Conservation (phyloP, 2,113 vertebrate species). For the Phycodurus eques region DNA sequence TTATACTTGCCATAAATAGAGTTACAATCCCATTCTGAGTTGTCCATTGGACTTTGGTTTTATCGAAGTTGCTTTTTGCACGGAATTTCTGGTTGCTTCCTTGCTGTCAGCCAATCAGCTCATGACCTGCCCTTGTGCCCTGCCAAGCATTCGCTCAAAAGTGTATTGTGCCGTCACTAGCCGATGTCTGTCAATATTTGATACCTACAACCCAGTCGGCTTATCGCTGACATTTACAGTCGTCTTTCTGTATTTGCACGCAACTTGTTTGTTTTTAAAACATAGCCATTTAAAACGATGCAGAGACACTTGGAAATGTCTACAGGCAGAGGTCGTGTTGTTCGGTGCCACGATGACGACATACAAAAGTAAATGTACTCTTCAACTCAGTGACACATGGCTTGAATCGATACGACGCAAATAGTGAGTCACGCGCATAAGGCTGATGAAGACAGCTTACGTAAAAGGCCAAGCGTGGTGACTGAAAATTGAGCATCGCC, state of each 20-base stretch:
- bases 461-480: no score
- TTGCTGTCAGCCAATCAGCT: neutral
- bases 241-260: neutral
- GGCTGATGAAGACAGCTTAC: neutral
- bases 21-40: neutral
- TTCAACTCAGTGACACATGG: neutral
- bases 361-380: neutral
- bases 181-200: neutral
- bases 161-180: neutral
- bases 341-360: neutral
- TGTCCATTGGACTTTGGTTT: neutral
- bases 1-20: neutral
- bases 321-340: neutral
- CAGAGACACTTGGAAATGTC: neutral
- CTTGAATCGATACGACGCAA: neutral
- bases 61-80: neutral
- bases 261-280: neutral
- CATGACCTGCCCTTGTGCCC: neutral
- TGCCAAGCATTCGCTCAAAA: neutral
- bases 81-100: neutral
- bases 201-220: no score
- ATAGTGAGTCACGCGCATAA: neutral
- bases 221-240: neutral
- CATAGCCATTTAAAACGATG: no score
- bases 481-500: neutral